Evolutionary conservation across 2,888 invertebrate genomes (phyloP), one percentile per base, ranked within the genome.

Genomic region (Cataglyphis cursor): DNA sequence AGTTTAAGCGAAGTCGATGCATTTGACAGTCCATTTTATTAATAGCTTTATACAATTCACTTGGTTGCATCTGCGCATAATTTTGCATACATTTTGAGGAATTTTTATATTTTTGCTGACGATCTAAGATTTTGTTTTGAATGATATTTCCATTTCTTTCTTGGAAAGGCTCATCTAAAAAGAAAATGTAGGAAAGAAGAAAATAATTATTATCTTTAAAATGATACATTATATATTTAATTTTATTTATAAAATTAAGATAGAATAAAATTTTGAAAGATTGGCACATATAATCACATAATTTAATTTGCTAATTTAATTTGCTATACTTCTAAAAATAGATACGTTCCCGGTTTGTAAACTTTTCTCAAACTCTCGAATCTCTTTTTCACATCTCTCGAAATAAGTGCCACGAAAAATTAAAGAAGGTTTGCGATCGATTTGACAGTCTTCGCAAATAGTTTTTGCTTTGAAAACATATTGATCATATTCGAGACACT

Each of bases 401-500:
- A 90, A 92, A 41, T 70, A 81, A 9, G 89, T 89, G 0, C 87
- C 89, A 0, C 66, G 65, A 24, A 88, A 81, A 3, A 89, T 62
- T n/a, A 85, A 78, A 15, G 86, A 70, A 15, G 78, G 72, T 12
- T 76, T 65, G 0, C 15, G 24, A 51, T 83, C 74, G 8, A 82
- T 76, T 8, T 65, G 28, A 41, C 83, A 70, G 0, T 85, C 68
- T 28, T 44, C 62, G 28, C 85, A 83, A 28, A 4, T 18, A 31
- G 51, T 54, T 21, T 35, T 64, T 2, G 62, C 48, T 38, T 72
- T 84, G 6, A 82, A 68, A 18, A 78, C 38, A 81, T 91, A 91
- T 4, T 70, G 73, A n/a, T 76, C 85, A 66, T 92, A 92, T 54
- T 91, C 85, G 18, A 93, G 85, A 57, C 92, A 92, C n/a, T 84